Evolutionary conservation across 2,888 invertebrate genomes (phyloP).

Genomic region (Nymphalis polychloros): DNA sequence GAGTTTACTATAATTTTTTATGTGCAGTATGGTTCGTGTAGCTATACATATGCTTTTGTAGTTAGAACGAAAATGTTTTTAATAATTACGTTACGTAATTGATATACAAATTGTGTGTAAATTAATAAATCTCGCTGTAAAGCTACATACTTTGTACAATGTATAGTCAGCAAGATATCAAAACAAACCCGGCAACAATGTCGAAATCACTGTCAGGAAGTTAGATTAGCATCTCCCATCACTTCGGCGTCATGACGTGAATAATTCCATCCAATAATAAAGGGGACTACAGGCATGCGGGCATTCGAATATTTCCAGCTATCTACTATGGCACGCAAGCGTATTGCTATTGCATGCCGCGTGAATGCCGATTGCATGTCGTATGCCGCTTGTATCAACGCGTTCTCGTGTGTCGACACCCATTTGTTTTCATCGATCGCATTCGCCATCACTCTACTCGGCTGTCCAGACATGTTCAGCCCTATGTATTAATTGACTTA

Average conservation of each 20-base stretch:
- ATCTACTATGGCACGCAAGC: constrained; percentile 72
- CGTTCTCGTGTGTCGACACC: constrained; percentile 65
- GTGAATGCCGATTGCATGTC: constrained; percentile 30
- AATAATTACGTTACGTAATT: not conserved
- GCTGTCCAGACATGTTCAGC: constrained; percentile 39
- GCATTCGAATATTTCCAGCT: constrained; percentile 52
- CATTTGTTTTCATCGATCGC: constrained; percentile 76
- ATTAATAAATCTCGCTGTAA: not conserved
- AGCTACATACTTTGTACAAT: not conserved
- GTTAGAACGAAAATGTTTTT: too few species aligned
- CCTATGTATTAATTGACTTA: constrained; percentile 10
- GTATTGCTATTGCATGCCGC: constrained; percentile 47
- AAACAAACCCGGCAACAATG: constrained; percentile 39
- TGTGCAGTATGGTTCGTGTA: too few species aligned
- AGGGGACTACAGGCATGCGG: constrained; percentile 64
- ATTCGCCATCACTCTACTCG: constrained; percentile 52
- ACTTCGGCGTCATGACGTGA: constrained; percentile 55
- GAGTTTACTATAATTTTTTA: too few species aligned
- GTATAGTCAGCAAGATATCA: not conserved
- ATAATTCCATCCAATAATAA: constrained; percentile 70
- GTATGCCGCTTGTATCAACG: constrained; percentile 36
- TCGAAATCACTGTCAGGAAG: constrained; percentile 57
- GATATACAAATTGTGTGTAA: not conserved
- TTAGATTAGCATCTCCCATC: constrained; percentile 69
- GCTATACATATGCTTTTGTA: too few species aligned